phyloP scores from a whole-genome alignment of 2,888 invertebrate species.

The Orthosia gracilis region DNA sequence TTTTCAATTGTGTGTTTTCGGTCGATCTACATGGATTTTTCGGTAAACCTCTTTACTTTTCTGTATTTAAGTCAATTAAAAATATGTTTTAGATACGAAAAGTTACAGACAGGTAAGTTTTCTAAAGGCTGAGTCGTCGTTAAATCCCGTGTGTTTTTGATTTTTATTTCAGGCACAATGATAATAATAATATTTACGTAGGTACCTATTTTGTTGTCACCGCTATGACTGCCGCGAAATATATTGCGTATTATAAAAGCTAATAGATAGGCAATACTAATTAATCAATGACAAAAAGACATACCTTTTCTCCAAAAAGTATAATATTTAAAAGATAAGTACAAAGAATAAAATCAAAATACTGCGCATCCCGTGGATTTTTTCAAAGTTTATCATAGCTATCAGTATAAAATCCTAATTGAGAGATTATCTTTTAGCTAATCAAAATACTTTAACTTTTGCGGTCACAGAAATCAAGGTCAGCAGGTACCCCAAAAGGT shows the following conservation, averaged over 20 bases:
- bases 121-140: slow-evolving; percentile 6
- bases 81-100: neutral
- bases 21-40: slow-evolving; percentile 8
- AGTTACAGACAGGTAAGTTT: slow-evolving; percentile 11
- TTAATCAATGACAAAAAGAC: neutral
- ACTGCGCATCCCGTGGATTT: neutral
- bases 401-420: no score
- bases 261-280: neutral
- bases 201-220: neutral
- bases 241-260: neutral
- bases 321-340: neutral
- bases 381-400: no score
- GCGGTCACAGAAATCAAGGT: no score
- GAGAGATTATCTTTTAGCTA: no score
- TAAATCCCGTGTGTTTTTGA: neutral
- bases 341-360: neutral
- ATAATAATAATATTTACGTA: neutral
- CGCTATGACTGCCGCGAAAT: neutral
- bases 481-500: no score
- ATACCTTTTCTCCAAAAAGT: no score
- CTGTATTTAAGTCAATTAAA: neutral
- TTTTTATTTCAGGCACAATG: neutral
- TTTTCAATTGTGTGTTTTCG: neutral
- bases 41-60: neutral
- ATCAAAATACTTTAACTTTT: no score